These are phyloP conservation scores for Myotis vivesi DNA, from an alignment of 2,797 vertebrate genomes.

Conservation along the genomic window DNA sequence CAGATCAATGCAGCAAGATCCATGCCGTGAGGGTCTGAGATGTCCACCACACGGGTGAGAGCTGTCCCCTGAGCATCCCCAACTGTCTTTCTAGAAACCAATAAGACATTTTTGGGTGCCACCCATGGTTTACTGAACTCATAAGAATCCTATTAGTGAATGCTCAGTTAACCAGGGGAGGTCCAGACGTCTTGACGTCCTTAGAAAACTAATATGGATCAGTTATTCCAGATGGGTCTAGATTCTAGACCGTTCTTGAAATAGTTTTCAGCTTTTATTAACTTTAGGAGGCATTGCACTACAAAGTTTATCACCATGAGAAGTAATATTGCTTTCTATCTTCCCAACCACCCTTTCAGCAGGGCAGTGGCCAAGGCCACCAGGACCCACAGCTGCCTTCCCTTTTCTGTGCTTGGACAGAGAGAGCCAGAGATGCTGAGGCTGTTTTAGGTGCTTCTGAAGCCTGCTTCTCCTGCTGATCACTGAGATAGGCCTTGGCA, in stretches of 20 bases:
- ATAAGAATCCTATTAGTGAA: neutral
- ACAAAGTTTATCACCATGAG: fast-evolving
- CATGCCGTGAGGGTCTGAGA: fast-evolving
- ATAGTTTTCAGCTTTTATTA: neutral
- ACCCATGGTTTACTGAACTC: neutral
- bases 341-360: neutral
- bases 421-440: fast-evolving
- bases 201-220: neutral
- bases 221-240: neutral
- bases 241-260: neutral
- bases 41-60: fast-evolving
- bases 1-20: fast-evolving
- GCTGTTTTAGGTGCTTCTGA: neutral
- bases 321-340: neutral
- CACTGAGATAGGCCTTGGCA: neutral
- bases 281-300: neutral
- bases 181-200: neutral
- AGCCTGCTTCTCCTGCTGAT: too few relatives aligned
- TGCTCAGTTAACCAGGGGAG: neutral
- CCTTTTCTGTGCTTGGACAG: neutral
- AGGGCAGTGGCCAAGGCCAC: fast-evolving
- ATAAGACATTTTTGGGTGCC: neutral
- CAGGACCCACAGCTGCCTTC: neutral
- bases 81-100: neutral
- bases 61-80: neutral